phyloP scores from a whole-genome alignment of 2,888 invertebrate genomes.

The Dione juno region DNA sequence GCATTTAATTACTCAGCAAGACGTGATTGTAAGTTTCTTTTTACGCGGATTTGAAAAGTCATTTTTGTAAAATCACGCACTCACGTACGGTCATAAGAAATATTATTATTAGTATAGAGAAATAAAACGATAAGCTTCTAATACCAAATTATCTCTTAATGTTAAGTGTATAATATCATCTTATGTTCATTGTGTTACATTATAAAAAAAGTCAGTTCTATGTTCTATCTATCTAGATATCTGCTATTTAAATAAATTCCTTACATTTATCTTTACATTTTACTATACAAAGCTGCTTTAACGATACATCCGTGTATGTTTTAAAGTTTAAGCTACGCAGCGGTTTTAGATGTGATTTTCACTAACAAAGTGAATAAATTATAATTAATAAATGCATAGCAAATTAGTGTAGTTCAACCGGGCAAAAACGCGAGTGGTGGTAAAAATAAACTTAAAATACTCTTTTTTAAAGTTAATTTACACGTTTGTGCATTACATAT shows the following conservation, averaged over 20 bases:
- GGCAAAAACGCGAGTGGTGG: no score
- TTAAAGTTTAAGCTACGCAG: no score
- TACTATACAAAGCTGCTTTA: no score
- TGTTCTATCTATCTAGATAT: no score
- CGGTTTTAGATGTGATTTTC: not conserved
- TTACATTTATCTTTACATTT: not conserved
- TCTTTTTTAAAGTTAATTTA: no score
- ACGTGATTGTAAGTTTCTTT: conserved; percentile 35
- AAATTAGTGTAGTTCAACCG: no score
- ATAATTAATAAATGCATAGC: no score
- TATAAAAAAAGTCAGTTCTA: not conserved
- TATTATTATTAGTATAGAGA: not conserved
- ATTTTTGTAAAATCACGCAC: conserved; percentile 43
- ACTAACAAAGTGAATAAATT: no score
- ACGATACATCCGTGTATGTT: no score
- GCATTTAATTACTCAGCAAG: conserved; percentile 24
- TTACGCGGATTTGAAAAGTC: not conserved
- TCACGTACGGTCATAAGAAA: conserved; percentile 41
- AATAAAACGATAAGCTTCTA: conserved; percentile 22
- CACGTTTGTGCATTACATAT: no score
- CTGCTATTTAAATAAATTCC: not conserved
- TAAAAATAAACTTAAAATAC: no score
- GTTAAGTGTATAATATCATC: not conserved
- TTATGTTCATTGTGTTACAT: no score
- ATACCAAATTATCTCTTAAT: not conserved